Evolutionary conservation across 92 coral and sea anemone species (phyloP), one percentile per base, ranked within the genome.

Genomic region (Umimayanthus chanpuru): DNA sequence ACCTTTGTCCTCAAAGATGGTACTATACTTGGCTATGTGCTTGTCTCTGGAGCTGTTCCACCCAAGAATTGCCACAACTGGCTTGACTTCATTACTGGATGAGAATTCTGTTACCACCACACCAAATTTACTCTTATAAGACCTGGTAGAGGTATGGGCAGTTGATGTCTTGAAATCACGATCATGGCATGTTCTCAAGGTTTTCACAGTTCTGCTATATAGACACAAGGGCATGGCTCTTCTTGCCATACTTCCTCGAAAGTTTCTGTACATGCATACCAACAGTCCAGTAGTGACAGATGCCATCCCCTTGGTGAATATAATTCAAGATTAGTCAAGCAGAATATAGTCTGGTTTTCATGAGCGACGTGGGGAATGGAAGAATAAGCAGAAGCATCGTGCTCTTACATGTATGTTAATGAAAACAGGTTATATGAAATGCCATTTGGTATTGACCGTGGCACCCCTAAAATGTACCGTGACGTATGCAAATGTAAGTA

Each of bases 1-100:
- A 32, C 91, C 90, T 66, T 90, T 93, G 25, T 91, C 88, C 89
- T 95, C 96, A 81, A 93, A 96, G 66, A 96, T 89, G 67, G 91
- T 91, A 82, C 98, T 92, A 89, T 95, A 96, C 74, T 95, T 96
- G 32, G 90, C 91, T 77, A 96, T 36, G 55, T 96, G 92, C 79
- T 93, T 95, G 73, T 95, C 93, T 66, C 71, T 93, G 6, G 98
- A 93, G 53, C 94, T 92, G 75, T 96, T 96, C 99, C 99, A 96
- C 39, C 99, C 98, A 39, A 96, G 97, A 38, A 96, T 85, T n/a
- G 94, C 93, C 5, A 96, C 98, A 72, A 95, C 87, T 23, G 99
- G 99, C 23, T 77, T 87, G 43, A 26, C 68, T 25, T 85, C 76
- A 25, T 83, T 55, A 72, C 73, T 80, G 40, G 30, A n/a, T 53